These are phyloP conservation scores for Pilophorus perplexus DNA, from an alignment of 2,888 invertebrate species.

Conservation along the genomic window DNA sequence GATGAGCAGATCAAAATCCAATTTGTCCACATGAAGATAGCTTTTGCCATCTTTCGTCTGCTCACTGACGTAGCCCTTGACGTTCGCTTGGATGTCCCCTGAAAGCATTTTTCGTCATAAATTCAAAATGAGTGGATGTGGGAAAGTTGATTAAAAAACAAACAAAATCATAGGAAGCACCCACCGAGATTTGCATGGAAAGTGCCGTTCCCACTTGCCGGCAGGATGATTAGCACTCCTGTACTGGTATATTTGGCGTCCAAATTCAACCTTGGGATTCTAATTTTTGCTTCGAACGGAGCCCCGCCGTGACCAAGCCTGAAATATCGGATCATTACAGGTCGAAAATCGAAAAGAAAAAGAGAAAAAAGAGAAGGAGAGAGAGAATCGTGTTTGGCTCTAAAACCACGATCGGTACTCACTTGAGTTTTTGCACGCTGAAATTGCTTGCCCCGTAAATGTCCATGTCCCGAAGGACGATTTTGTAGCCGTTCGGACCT, in stretches of 20 bases:
- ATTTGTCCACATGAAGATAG: conserved; percentile 62
- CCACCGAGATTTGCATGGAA: conserved; percentile 63
- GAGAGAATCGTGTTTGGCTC: too few species aligned
- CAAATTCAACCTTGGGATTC: conserved; percentile 65
- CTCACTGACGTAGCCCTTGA: conserved; percentile 60
- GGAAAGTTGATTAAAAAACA: too few species aligned
- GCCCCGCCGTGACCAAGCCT: conserved; percentile 60
- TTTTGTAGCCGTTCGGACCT: conserved; percentile 56
- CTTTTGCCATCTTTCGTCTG: conserved; percentile 52
- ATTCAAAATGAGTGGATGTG: too few species aligned
- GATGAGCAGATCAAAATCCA: conserved; percentile 61
- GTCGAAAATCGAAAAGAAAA: too few species aligned
- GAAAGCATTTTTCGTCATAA: conserved; percentile 48
- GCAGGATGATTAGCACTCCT: conserved; percentile 67
- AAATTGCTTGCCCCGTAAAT: conserved; percentile 56
- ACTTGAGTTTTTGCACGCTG: conserved; percentile 55
- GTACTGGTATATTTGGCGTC: conserved; percentile 66
- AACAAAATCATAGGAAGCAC: neutral
- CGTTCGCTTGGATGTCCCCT: conserved; percentile 61
- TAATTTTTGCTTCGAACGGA: conserved; percentile 64
- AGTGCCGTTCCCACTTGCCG: conserved; percentile 68
- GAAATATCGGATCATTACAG: too few species aligned
- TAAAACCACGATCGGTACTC: too few species aligned
- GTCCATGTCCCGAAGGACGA: conserved; percentile 54
- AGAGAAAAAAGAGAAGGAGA: too few species aligned